These are phyloP conservation scores for Drosophila limbata DNA, from an alignment of 2,888 invertebrate species.

Conservation along the genomic window DNA sequence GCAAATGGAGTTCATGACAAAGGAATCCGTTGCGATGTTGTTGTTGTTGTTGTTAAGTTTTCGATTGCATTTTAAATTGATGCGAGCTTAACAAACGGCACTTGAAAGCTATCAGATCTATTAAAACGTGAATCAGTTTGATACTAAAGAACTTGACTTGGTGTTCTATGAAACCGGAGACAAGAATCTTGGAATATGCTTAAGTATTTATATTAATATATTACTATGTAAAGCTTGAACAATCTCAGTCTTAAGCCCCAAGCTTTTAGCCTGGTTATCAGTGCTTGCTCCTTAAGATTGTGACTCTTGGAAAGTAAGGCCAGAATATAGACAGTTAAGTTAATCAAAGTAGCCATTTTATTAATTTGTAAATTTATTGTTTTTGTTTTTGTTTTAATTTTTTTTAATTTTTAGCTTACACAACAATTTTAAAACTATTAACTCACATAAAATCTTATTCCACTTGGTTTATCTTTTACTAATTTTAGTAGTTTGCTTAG, in stretches of 20 bases:
- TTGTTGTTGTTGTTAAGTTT: slow-evolving; percentile 13
- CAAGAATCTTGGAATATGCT: background rate
- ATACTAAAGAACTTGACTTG: background rate
- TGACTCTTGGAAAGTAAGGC: background rate
- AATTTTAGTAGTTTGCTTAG: slow-evolving; percentile 5
- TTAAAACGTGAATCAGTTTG: slow-evolving; percentile 11
- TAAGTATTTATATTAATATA: background rate
- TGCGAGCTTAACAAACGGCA: slow-evolving; percentile 22
- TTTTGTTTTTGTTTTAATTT: no score
- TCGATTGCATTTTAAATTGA: slow-evolving; percentile 27
- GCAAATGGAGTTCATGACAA: slow-evolving; percentile 51
- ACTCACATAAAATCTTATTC: background rate
- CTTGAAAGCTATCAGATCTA: slow-evolving; percentile 35
- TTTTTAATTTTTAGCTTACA: no score
- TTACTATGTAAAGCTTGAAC: background rate
- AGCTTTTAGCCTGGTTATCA: background rate
- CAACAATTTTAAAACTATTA: no score
- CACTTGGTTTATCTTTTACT: background rate
- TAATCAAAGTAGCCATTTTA: no score
- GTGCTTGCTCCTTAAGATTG: background rate
- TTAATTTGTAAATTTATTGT: background rate
- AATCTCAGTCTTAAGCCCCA: background rate
- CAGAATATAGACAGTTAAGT: background rate
- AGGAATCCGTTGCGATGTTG: slow-evolving; percentile 4
- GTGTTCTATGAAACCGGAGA: slow-evolving; percentile 3